Evolutionary conservation across 2,888 invertebrate species (phyloP).

Genomic region (Dexiosoma caninum): DNA sequence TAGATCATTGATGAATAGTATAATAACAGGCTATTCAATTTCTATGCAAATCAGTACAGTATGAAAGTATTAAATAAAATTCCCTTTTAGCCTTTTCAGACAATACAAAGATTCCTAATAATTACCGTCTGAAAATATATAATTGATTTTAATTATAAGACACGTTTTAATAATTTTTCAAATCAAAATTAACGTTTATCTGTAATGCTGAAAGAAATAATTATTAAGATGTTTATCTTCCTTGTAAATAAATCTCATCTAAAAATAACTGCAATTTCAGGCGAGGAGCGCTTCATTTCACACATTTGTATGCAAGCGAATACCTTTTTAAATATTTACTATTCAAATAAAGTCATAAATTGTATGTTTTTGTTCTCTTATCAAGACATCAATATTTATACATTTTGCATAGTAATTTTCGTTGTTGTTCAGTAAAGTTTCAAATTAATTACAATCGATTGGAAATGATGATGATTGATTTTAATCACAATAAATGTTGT

Average conservation of each 20-base stretch:
- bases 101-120: background rate
- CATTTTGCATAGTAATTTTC: background rate
- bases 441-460: conserved; percentile 37
- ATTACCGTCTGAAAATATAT: background rate
- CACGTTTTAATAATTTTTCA: conserved; percentile 33
- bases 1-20: no score
- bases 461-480: conserved; percentile 36
- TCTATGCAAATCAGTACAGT: background rate
- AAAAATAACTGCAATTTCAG: background rate
- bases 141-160: conserved; percentile 17
- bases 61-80: background rate
- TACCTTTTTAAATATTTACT: background rate
- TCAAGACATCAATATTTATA: conserved; percentile 34
- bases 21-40: no score
- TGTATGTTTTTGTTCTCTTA: conserved; percentile 9
- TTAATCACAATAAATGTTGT: conserved; percentile 8
- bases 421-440: background rate
- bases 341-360: conserved; percentile 14
- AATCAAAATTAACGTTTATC: conserved; percentile 7
- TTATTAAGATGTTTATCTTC: background rate
- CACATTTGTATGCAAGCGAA: background rate
- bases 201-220: background rate
- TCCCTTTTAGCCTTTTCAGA: background rate
- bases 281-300: background rate
- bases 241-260: background rate